Percentiles rank a stretch among this genome's conserved stretches.
phyloP scores from a whole-genome alignment of 2,888 invertebrate genomes.

The Plemyria rubiginata region DNA sequence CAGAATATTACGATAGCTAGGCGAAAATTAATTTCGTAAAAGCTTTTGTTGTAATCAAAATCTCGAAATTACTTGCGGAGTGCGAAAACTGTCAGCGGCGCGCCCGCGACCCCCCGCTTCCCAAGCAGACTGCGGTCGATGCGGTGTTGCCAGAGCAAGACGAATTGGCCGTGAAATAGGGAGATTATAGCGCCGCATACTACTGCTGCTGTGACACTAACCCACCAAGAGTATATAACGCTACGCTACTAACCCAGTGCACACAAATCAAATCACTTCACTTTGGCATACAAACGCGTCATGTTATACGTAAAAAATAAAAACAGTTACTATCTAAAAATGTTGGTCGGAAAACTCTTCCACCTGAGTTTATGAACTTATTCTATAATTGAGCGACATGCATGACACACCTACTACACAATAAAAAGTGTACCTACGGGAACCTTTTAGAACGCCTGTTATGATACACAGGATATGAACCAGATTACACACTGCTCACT shows the following conservation, averaged over 20 bases:
- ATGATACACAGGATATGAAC: no score
- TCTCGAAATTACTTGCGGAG: slow-evolving; percentile 59
- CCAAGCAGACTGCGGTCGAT: slow-evolving; percentile 71
- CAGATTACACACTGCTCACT: no score
- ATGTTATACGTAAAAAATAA: neutral
- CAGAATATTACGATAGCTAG: slow-evolving; percentile 49
- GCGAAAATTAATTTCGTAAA: slow-evolving; percentile 66
- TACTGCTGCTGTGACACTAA: neutral
- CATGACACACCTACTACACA: no score
- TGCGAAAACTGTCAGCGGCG: slow-evolving; percentile 72
- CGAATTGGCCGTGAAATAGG: slow-evolving; percentile 46
- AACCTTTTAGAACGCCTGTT: no score
- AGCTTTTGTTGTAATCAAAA: slow-evolving; percentile 62
- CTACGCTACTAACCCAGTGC: no score
- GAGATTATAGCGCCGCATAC: slow-evolving; percentile 35
- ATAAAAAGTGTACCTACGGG: no score
- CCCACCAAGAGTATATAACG: no score
- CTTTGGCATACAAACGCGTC: neutral
- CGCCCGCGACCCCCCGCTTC: slow-evolving; percentile 60
- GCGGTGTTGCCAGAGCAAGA: slow-evolving; percentile 60
- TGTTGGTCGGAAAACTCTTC: no score
- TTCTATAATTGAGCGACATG: no score
- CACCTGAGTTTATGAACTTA: no score
- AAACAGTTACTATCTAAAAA: no score
- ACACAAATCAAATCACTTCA: neutral